Evolutionary conservation across 1,140 invertebrate genomes (phyloP).

Genomic region (Bombus sylvicola): DNA sequence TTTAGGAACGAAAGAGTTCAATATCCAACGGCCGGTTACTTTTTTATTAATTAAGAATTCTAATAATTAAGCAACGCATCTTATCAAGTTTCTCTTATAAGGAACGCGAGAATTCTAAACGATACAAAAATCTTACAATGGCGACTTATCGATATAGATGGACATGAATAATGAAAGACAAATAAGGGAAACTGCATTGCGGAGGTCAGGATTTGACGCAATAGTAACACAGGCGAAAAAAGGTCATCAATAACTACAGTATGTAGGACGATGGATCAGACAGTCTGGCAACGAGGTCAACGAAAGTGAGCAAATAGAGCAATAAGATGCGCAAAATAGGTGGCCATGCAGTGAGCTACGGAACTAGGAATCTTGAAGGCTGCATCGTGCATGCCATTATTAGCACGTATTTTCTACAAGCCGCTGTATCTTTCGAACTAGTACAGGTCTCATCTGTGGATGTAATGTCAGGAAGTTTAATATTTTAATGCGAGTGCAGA

Average conservation of each 20-base stretch:
- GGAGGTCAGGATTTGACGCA: conserved; percentile 5
- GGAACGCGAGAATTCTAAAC: not conserved
- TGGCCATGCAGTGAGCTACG: not conserved
- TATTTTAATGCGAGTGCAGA: no score
- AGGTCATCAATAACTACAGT: conserved; percentile 8
- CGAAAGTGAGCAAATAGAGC: conserved; percentile 20
- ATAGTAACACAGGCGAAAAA: conserved; percentile 3
- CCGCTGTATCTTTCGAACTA: not conserved
- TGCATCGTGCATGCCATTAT: not conserved
- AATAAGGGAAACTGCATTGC: conserved; percentile 32
- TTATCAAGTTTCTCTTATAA: not conserved
- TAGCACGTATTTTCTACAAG: no score
- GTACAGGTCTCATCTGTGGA: not conserved
- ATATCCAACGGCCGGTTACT: no score
- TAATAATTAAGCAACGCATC: not conserved
- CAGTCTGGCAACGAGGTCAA: conserved; percentile 23
- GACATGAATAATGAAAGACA: not conserved
- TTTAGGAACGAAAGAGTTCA: no score
- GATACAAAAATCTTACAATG: not conserved
- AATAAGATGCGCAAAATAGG: conserved; percentile 23
- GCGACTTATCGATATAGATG: no score
- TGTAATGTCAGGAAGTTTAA: not conserved
- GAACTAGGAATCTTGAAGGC: conserved; percentile 21
- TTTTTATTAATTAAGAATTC: not conserved
- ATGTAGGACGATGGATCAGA: not conserved